Evolutionary conservation across 2,113 vertebrate genomes (phyloP), one percentile per base, ranked within the genome.

Genomic region (Erythrolamprus reginae): DNA sequence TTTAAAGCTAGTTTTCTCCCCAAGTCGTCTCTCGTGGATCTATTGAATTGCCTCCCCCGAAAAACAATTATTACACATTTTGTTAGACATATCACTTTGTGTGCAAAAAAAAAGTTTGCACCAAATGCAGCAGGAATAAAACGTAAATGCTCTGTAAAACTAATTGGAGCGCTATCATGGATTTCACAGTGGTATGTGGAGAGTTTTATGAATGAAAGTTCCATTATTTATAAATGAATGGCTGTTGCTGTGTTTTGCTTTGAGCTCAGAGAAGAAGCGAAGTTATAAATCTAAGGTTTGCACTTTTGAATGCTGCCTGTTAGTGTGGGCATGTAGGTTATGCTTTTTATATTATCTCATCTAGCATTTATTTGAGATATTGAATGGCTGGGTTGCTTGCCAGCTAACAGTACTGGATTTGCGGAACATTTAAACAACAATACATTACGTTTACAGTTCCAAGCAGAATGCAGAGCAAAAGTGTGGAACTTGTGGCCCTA

Each of bases 31-130:
- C 26, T 88, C 83, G 90, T 26, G 77, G 53, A 91, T 47, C 83
- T 93, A 91, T 93, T 92, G 89, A 89, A 91, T 89, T 86, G 51
- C 86, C 94, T 19, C n/a, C 13, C 47, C 28, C 2, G 13, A 33
- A 65, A 33, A 65, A 65, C 61, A 61, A 28, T 61, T 61, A 61
- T 61, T 61, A 61, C 56, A 65, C 61, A 6, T 65, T 65, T 65
- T 33, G 28, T 33, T n/a, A 65, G 28, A 33, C n/a, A 5, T 56
- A 21, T 83, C 86, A 84, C 56, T 90, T 92, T 86, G 88, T 24
- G 24, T 90, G 89, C 33, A 42, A 85, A 86, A 48, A 86, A 48
- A 2, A 90, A 77, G 88, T 82, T 58, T 23, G 61, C 28, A 48
- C 42, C 82, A 84, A 94, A 86, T 65, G 83, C 86, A 84, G 82